Conservation (phyloP, 23 tunicate species). For the Diplosoma virens region DNA sequence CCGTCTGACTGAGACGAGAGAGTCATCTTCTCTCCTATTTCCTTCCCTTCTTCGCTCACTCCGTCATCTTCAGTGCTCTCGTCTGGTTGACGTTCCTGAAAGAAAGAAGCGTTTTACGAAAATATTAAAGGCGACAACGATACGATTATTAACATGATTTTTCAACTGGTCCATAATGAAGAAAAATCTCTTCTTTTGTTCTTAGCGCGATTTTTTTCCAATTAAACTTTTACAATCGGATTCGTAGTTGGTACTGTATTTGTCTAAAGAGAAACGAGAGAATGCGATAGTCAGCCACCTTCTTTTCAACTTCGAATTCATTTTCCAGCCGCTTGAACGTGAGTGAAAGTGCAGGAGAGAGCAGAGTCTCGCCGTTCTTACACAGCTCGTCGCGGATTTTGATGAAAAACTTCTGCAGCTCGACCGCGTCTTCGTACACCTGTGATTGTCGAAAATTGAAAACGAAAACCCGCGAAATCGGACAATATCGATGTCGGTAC, state of each 20-base stretch:
- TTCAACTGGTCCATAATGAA: no score
- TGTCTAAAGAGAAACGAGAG: no score
- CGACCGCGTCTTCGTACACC: constrained; percentile 88
- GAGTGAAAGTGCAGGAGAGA: constrained; percentile 72
- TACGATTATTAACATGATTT: no score
- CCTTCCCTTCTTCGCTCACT: constrained; percentile 57
- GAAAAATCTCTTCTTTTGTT: no score
- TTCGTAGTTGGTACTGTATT: no score
- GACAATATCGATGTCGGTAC: neutral
- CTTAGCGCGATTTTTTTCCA: no score
- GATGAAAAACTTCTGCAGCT: constrained; percentile 85
- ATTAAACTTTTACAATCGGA: no score
- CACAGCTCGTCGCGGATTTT: constrained; percentile 81
- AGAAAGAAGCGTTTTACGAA: neutral
- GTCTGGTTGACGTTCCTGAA: constrained; percentile 69
- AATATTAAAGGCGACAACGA: no score
- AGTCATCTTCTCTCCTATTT: constrained; percentile 44
- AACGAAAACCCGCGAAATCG: neutral
- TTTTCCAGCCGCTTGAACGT: constrained; percentile 56
- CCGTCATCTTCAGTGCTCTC: constrained; percentile 62
- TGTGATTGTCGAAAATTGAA: no score
- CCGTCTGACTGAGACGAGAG: constrained; percentile 32
- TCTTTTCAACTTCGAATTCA: constrained; percentile 75
- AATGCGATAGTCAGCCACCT: no score
- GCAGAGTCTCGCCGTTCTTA: constrained; percentile 77